Percentiles rank a stretch among this genome's conserved stretches.
Conservation (phyloP, 2,888 invertebrate genomes). For the Cerceris rybyensis region DNA sequence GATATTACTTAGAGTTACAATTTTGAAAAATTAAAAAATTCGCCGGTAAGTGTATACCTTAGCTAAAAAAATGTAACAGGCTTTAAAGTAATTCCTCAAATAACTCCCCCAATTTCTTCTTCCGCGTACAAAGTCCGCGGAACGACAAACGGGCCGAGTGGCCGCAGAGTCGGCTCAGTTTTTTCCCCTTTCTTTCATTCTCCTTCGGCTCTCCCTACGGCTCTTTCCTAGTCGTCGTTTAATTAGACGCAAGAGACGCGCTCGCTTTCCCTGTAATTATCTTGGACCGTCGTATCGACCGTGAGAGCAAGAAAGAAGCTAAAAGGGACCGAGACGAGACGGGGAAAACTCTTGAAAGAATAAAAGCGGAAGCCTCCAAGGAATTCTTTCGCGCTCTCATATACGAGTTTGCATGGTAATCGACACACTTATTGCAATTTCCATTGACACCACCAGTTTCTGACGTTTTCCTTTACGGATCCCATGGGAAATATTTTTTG, state of each 20-base stretch:
- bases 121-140: too few relatives aligned
- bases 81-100: too few relatives aligned
- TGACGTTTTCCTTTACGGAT: constrained; percentile 13
- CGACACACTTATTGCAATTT: constrained; percentile 28
- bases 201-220: neutral
- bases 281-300: constrained; percentile 39
- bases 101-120: too few relatives aligned
- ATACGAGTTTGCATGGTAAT: constrained; percentile 16
- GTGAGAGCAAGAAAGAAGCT: constrained; percentile 17
- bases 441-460: neutral
- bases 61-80: too few relatives aligned
- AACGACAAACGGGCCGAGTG: neutral
- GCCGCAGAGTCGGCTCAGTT: too few relatives aligned
- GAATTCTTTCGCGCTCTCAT: constrained; percentile 36
- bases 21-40: too few relatives aligned
- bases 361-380: constrained; percentile 34
- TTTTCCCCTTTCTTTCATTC: too few relatives aligned
- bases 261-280: constrained; percentile 74
- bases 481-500: constrained; percentile 14
- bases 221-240: constrained; percentile 58
- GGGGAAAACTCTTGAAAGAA: constrained; percentile 6
- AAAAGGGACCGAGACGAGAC: neutral
- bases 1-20: too few relatives aligned
- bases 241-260: constrained; percentile 64
- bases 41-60: too few relatives aligned